These are phyloP conservation scores for Lemur catta DNA, from an alignment of 2,797 vertebrate species.

Conservation along the genomic window DNA sequence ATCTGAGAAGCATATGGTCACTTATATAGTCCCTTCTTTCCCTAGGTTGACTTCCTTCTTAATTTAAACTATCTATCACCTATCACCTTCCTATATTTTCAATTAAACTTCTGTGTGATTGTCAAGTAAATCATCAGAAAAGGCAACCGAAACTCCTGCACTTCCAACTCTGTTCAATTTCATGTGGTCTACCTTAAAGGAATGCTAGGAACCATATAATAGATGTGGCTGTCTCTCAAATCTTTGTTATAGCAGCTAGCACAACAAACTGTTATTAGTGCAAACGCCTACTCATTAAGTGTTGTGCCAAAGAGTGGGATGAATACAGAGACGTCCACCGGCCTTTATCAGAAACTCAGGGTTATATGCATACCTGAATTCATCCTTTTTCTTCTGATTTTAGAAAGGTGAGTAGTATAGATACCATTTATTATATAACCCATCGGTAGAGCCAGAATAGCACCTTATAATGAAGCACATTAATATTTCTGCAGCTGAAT, in stretches of 20 bases:
- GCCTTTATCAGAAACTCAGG: background rate
- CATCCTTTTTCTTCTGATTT: conserved; percentile 18
- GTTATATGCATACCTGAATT: background rate
- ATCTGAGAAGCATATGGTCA: conserved; percentile 17
- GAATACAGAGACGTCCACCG: background rate
- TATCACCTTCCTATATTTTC: conserved; percentile 41
- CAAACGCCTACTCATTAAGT: background rate
- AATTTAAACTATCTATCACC: conserved; percentile 30
- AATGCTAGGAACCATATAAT: background rate
- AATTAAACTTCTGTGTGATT: conserved; percentile 13
- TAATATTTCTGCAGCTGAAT: conserved; percentile 23
- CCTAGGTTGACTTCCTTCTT: conserved; percentile 37
- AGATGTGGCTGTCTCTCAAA: background rate
- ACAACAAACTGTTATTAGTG: background rate
- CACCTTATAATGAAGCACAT: background rate
- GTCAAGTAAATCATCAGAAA: conserved; percentile 63
- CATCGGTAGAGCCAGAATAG: background rate
- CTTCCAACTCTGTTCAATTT: background rate
- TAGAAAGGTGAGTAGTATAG: background rate
- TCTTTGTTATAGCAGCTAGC: background rate
- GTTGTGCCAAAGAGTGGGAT: background rate
- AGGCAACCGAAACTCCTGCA: background rate
- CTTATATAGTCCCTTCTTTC: conserved; percentile 44
- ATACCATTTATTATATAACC: background rate
- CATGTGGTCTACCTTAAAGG: background rate